Evolutionary conservation across 2,113 vertebrate species (phyloP), one percentile per base, ranked within the genome.

Genomic region (Dromas ardeola): DNA sequence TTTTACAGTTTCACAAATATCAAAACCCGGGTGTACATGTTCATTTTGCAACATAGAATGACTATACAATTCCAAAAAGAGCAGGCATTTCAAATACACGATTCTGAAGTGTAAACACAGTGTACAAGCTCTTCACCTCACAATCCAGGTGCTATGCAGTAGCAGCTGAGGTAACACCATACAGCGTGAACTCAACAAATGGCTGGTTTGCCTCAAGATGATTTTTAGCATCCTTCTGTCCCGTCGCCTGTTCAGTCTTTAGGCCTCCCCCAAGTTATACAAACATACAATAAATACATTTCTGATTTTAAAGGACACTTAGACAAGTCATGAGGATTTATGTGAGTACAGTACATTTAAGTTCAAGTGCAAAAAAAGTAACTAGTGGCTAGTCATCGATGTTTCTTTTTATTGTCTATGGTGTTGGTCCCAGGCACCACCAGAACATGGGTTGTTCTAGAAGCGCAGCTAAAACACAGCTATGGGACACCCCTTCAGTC

Each of bases 231-330:
- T 96, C 78, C 86, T 97, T 95, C 93, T 59, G 72, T 97, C 87
- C 92, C 32, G 43, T 97, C 96, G 81, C 95, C 93, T 67, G 73
- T 82, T 83, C 80, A 65, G 67, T 88, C 94, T 95, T 94, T 55
- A 87, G 55, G 78, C 95, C 85, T 95, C 82, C 62, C 74, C 93
- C 90, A 30, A 59, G 81, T 93, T 96, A 95, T 88, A 96, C 88
- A 97, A 98, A 97, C 97, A 96, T 94, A 97, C 43, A 98, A 98
- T 98, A 98, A 98, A 98, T 98, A 98, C 88, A 96, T 96, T 92
- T 97, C 96, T 97, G 95, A 97, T 97, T 98, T 98, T 94, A 98
- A 98, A 98, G 98, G 98, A 98, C 98, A 98, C 98, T 98, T 98
- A 96, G 97, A 98, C 96, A 97, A 98, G 97, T 97, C 97, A 98